These are phyloP conservation scores for Polydrusus pterygomalis DNA, from an alignment of 2,888 invertebrate genomes.

Conservation along the genomic window DNA sequence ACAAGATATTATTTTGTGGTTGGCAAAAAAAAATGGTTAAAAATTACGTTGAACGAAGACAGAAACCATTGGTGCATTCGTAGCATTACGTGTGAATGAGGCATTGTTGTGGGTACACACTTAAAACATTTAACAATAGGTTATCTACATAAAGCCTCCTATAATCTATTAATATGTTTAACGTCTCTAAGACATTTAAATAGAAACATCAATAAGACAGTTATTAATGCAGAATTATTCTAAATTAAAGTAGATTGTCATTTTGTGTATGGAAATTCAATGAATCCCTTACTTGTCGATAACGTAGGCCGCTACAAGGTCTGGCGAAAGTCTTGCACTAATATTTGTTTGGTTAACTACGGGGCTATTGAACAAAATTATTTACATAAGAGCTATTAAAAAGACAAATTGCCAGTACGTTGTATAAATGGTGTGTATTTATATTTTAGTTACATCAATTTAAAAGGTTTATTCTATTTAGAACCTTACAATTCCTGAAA, in stretches of 20 bases:
- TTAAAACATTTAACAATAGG: slow-evolving; percentile 61
- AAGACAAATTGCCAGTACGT: too few relatives aligned
- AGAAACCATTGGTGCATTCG: slow-evolving; percentile 11
- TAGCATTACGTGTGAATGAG: slow-evolving; percentile 31
- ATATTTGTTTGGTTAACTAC: too few relatives aligned
- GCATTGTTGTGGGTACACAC: slow-evolving; percentile 42
- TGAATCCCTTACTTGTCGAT: slow-evolving; percentile 58
- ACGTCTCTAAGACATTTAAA: slow-evolving; percentile 66
- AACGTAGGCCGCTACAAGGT: slow-evolving; percentile 58
- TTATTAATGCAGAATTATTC: slow-evolving; percentile 60
- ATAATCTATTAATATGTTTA: slow-evolving; percentile 65
- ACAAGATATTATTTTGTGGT: too few relatives aligned
- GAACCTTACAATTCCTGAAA: too few relatives aligned
- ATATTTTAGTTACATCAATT: too few relatives aligned
- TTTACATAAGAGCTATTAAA: too few relatives aligned
- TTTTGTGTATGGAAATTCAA: slow-evolving; percentile 66
- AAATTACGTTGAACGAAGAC: background rate
- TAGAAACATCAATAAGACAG: slow-evolving; percentile 66
- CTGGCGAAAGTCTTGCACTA: too few relatives aligned
- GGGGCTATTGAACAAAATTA: too few relatives aligned
- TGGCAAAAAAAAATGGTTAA: too few relatives aligned
- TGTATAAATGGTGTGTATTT: too few relatives aligned
- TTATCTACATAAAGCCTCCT: slow-evolving; percentile 58
- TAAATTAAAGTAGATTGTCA: slow-evolving; percentile 71
- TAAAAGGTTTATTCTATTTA: too few relatives aligned